Conservation (phyloP, 2,113 vertebrate species). For the Pogonocichla stellata region DNA sequence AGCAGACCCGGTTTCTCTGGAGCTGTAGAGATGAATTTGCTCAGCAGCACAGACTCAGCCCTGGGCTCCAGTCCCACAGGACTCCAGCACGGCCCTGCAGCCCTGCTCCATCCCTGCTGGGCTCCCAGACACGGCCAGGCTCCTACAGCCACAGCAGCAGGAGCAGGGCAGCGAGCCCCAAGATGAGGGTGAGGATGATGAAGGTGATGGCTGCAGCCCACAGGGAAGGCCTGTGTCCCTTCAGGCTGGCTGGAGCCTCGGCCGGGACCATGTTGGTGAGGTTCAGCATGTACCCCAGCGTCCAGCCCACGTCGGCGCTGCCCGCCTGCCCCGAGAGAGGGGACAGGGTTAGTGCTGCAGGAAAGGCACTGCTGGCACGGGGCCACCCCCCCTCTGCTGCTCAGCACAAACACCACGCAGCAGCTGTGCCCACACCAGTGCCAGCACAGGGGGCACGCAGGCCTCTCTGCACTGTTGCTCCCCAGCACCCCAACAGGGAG, state of each 20-base stretch:
- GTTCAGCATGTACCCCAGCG: conserved; percentile 92
- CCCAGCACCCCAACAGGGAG: background rate
- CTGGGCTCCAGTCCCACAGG: background rate
- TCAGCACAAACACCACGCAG: fast-evolving
- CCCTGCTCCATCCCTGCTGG: no score
- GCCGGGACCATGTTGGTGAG: conserved; percentile 84
- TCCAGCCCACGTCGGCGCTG: conserved; percentile 83
- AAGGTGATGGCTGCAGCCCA: conserved; percentile 78
- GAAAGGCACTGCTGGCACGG: background rate
- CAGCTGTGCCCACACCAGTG: background rate
- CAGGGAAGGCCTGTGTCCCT: conserved; percentile 53
- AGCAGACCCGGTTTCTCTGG: background rate
- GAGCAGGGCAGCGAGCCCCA: background rate
- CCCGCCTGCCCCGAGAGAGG: conserved; percentile 72
- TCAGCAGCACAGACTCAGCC: background rate
- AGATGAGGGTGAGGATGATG: conserved; percentile 22
- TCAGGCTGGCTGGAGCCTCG: conserved; percentile 32
- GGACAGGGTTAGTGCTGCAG: background rate
- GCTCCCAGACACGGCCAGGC: fast-evolving
- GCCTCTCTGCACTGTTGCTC: fast-evolving
- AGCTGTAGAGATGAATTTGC: background rate
- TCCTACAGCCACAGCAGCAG: background rate
- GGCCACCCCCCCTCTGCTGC: background rate
- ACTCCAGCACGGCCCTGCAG: background rate
- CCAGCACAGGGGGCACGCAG: background rate